Evolutionary conservation across 1,140 invertebrate species (phyloP).

Genomic region (Sinonovacula constricta): DNA sequence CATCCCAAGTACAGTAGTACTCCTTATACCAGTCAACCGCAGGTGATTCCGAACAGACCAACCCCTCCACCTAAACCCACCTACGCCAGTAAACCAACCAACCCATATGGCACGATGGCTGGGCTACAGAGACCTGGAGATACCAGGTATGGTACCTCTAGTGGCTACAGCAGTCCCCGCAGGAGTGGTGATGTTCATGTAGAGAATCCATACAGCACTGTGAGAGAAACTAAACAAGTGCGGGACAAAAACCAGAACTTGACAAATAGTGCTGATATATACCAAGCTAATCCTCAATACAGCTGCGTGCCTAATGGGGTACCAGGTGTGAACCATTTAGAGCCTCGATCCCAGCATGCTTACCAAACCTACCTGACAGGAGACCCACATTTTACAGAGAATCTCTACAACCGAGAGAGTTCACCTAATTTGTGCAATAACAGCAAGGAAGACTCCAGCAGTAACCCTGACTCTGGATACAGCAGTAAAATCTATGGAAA

Average conservation of each 20-base stretch:
- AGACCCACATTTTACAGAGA: constrained; percentile 30
- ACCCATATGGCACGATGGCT: constrained; percentile 50
- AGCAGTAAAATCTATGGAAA: constrained; percentile 70
- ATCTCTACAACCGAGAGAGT: constrained; percentile 36
- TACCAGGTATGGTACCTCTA: constrained; percentile 8
- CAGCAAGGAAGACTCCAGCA: constrained; percentile 71
- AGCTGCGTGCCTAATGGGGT: too few relatives aligned
- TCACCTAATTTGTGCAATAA: constrained; percentile 52
- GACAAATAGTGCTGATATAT: constrained; percentile 13
- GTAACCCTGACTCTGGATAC: constrained; percentile 76
- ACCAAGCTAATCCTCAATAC: too few relatives aligned
- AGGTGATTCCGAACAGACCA: neutral
- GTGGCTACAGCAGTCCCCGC: too few relatives aligned
- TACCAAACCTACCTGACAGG: constrained; percentile 49
- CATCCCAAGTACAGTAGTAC: constrained; percentile 17
- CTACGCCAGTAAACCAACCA: constrained; percentile 1
- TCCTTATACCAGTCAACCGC: constrained; percentile 11
- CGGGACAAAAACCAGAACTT: constrained; percentile 4
- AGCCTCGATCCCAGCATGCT: constrained; percentile 41
- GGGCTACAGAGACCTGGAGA: constrained; percentile 29
- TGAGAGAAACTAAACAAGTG: constrained; percentile 9
- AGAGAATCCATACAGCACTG: constrained; percentile 32
- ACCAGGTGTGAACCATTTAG: constrained; percentile 6
- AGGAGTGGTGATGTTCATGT: too few relatives aligned
- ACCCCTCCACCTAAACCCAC: constrained; percentile 26